Evolutionary conservation across 2,113 vertebrate species (phyloP).

Genomic region (Camelus bactrianus): DNA sequence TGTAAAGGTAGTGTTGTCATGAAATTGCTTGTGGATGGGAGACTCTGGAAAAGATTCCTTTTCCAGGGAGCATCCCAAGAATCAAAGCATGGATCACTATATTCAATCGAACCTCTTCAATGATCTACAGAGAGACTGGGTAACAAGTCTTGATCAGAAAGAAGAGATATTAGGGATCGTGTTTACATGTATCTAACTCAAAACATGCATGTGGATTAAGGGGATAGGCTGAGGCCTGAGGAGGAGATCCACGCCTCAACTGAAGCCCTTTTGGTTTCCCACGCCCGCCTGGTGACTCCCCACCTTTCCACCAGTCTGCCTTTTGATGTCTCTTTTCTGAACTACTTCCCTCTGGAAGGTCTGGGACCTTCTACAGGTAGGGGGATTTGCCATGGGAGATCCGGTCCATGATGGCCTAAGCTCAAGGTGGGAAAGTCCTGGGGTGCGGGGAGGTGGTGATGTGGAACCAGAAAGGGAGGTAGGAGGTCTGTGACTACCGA

Average conservation of each 20-base stretch:
- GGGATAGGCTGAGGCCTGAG: neutral
- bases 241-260: neutral
- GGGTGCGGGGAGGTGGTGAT: too few species aligned
- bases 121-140: neutral
- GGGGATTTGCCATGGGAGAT: rapidly evolving
- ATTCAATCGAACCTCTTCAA: neutral
- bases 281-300: neutral
- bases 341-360: neutral
- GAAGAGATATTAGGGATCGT: neutral
- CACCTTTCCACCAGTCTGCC: neutral
- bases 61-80: neutral
- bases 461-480: neutral
- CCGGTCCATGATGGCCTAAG: neutral
- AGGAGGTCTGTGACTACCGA: neutral
- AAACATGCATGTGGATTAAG: neutral
- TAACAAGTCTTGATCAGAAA: neutral
- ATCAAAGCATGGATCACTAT: neutral
- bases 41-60: neutral
- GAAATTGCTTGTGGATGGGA: neutral
- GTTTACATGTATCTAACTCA: neutral
- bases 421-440: neutral
- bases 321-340: neutral
- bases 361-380: neutral
- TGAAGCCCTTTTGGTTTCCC: neutral
- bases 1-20: neutral